These are phyloP conservation scores for Sakesphorus luctuosus DNA, from an alignment of 2,113 vertebrate genomes.

Conservation along the genomic window DNA sequence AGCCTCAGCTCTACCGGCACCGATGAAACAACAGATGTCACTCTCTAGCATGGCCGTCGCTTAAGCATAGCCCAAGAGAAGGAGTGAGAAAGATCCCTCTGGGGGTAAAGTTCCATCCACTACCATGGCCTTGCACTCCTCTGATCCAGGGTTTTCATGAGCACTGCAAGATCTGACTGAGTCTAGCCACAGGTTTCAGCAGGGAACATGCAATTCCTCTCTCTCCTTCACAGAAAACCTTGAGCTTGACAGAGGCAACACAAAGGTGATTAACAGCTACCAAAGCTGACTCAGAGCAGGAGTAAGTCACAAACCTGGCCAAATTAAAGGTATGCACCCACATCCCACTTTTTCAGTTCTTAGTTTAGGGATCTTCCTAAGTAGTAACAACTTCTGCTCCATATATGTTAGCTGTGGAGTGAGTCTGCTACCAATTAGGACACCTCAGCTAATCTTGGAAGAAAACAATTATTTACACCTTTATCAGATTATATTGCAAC, in stretches of 20 bases:
- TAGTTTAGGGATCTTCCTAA: background rate
- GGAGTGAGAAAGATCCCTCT: background rate
- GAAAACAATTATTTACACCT: constrained; percentile 21
- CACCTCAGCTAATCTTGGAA: background rate
- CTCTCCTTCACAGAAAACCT: background rate
- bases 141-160: background rate
- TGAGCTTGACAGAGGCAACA: background rate
- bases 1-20: background rate
- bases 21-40: background rate
- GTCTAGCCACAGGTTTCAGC: background rate
- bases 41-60: background rate
- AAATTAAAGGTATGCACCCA: background rate
- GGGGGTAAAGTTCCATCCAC: background rate
- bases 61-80: background rate
- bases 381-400: background rate
- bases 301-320: background rate
- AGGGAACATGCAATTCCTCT: background rate
- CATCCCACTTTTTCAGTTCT: background rate
- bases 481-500: background rate
- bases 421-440: background rate
- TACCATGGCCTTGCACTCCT: background rate
- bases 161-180: background rate
- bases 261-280: background rate
- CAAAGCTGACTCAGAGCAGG: background rate
- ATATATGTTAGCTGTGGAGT: background rate